These are phyloP conservation scores for Globodera ellingtonae DNA, from an alignment of 1,140 invertebrate genomes.

Conservation along the genomic window DNA sequence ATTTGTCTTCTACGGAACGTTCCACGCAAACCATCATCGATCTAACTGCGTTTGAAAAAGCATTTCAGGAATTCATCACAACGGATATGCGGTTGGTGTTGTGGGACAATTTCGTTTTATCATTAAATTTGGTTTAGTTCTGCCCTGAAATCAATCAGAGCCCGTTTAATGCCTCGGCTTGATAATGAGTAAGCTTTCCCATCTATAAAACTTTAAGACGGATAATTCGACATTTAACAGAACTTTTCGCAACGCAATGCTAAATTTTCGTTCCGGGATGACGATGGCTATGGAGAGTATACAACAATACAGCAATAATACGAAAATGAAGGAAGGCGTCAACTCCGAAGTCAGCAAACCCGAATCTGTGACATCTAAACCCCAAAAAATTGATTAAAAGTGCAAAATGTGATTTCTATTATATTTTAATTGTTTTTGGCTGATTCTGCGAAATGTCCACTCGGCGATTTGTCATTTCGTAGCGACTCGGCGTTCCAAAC, in stretches of 20 bases:
- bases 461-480: conserved; percentile 13
- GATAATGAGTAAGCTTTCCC: conserved; percentile 34
- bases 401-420: too few species aligned
- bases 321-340: not conserved
- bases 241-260: conserved; percentile 22
- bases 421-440: too few species aligned
- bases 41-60: conserved; percentile 56
- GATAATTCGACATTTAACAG: conserved; percentile 1
- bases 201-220: not conserved
- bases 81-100: conserved; percentile 30
- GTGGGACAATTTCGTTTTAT: not conserved
- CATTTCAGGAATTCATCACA: conserved; percentile 48
- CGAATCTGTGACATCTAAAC: not conserved
- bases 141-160: conserved; percentile 39
- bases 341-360: not conserved
- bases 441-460: too few species aligned
- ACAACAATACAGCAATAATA: not conserved
- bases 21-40: conserved; percentile 57
- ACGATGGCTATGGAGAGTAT: conserved; percentile 28
- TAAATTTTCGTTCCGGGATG: conserved; percentile 26
- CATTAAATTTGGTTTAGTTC: conserved; percentile 29
- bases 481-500: not conserved
- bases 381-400: not conserved
- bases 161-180: conserved; percentile 37
- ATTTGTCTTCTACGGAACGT: conserved; percentile 20